A percentile compares a stretch with the other conserved stretches of the same genome.
phyloP scores from a whole-genome alignment of 1,140 invertebrate species.

The Dendrolimus punctatus region DNA sequence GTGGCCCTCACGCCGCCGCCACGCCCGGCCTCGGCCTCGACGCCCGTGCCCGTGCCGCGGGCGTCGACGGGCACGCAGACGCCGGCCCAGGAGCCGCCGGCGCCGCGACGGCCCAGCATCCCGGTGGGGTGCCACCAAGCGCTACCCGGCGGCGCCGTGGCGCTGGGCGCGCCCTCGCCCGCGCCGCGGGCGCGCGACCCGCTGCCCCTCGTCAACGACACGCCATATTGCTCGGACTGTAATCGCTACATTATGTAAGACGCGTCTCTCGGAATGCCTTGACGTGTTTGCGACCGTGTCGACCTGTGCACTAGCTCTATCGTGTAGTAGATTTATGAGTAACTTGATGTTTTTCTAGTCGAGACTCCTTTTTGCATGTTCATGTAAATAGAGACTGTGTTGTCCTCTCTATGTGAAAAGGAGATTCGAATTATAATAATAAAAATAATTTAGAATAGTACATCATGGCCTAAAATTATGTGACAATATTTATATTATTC shows the following conservation, averaged over 20 bases:
- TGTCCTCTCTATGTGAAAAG: constrained; percentile 5
- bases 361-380: constrained; percentile 68
- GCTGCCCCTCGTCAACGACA: constrained; percentile 61
- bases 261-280: constrained; percentile 50
- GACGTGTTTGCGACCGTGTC: constrained; percentile 69
- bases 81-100: constrained; percentile 28
- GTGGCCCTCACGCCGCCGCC: constrained; percentile 18
- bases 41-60: constrained; percentile 7
- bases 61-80: constrained; percentile 34
- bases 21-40: constrained; percentile 9
- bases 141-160: constrained; percentile 50
- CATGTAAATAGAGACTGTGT: not conserved
- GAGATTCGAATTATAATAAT: not conserved
- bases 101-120: constrained; percentile 65
- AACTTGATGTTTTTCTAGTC: constrained; percentile 46
- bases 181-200: constrained; percentile 30
- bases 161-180: constrained; percentile 43
- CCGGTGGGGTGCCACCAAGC: constrained; percentile 59
- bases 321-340: constrained; percentile 25
- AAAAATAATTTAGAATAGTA: too few species aligned
- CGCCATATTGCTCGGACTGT: constrained; percentile 81
- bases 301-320: constrained; percentile 48
- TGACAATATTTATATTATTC: too few species aligned
- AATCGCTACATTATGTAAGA: constrained; percentile 85
- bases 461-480: too few species aligned